phyloP scores from a whole-genome alignment of 1,140 invertebrate genomes.

The Drosophila pseudoobscura region DNA sequence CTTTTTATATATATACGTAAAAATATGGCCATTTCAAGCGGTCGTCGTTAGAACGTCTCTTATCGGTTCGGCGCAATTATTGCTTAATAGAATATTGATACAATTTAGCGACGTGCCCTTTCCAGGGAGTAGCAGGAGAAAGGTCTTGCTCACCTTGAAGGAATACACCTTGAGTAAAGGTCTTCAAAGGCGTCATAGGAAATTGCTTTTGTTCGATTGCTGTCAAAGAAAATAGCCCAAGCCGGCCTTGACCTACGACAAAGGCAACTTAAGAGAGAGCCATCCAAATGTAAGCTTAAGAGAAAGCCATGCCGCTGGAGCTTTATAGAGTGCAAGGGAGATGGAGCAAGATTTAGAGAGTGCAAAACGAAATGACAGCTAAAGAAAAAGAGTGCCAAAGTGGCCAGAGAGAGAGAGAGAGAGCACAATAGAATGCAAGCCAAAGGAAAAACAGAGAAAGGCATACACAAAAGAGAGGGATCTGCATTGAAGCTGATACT shows the following conservation, averaged over 20 bases:
- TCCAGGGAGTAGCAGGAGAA: no score
- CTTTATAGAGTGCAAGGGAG: constrained; percentile 1
- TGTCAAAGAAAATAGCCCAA: constrained; percentile 14
- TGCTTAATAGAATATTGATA: constrained; percentile 35
- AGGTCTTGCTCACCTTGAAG: no score
- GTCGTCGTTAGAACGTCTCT: constrained; percentile 2
- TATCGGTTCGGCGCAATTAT: constrained; percentile 26
- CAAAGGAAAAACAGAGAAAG: no score
- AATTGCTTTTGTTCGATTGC: no score
- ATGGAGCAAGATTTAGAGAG: background rate
- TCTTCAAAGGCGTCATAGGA: no score
- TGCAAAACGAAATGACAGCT: no score
- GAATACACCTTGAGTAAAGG: no score
- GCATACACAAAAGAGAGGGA: constrained; percentile 18
- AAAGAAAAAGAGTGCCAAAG: no score
- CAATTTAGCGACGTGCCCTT: background rate
- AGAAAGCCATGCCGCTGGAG: background rate
- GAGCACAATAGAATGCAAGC: no score
- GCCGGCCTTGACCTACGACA: constrained; percentile 78
- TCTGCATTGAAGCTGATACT: constrained; percentile 49
- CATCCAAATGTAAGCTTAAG: constrained; percentile 1
- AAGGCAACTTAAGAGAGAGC: constrained; percentile 29
- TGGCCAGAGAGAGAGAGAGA: no score
- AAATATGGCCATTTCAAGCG: constrained; percentile 35
- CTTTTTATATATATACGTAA: constrained; percentile 31